phyloP scores from a whole-genome alignment of 2,113 vertebrate species.

The Tupaia tana region DNA sequence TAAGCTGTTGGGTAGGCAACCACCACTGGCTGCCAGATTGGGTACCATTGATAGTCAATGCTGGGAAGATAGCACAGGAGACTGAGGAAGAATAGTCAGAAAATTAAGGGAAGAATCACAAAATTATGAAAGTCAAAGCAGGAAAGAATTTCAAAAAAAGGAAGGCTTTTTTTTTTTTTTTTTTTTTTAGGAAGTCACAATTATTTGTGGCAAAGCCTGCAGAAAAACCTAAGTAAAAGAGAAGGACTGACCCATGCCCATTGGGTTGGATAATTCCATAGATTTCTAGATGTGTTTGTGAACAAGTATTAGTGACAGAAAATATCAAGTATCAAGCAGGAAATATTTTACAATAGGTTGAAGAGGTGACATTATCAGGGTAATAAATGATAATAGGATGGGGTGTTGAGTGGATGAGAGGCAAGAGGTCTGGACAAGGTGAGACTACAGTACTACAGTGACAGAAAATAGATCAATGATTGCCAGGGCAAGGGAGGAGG shows the following conservation, averaged over 20 bases:
- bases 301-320: background rate
- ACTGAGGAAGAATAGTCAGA: background rate
- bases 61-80: background rate
- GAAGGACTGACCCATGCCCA: background rate
- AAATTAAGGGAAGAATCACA: background rate
- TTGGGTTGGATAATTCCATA: background rate
- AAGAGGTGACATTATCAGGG: background rate
- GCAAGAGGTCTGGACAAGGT: background rate
- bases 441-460: background rate
- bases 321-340: background rate
- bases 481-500: background rate
- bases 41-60: background rate
- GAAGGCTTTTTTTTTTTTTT: no score
- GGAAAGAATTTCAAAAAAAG: background rate
- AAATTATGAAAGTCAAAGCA: background rate
- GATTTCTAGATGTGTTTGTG: background rate
- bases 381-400: background rate
- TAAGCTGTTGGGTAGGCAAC: background rate
- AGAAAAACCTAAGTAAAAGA: background rate
- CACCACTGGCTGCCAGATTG: background rate
- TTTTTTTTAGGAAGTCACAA: background rate
- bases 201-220: background rate
- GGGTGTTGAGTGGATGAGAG: background rate
- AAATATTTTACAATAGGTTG: background rate
- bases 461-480: background rate